Evolutionary conservation across 2,113 vertebrate species (phyloP), one percentile per base, ranked within the genome.

Genomic region (Nycticorax nycticorax): DNA sequence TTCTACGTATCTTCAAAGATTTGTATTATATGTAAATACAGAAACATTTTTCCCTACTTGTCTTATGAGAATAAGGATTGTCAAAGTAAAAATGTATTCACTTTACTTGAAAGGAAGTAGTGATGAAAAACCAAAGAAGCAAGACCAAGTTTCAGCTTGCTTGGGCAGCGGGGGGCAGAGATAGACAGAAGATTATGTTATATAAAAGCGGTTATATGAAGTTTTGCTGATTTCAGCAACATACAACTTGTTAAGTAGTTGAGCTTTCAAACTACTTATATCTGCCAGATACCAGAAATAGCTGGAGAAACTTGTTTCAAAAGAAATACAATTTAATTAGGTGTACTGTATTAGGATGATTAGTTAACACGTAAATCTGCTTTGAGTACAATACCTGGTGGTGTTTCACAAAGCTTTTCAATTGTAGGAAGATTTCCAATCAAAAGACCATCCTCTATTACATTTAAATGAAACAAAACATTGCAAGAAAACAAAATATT

Each of bases 401-500:
- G 96, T 62, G 99, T 98, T 71, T 99, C 99, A 98, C 97, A 98
- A 93, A 98, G 98, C 97, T 98, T 99, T 98, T 99, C 99, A 99
- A 98, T 98, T 97, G 98, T 98, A 92, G 98, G 98, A 98, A 98
- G 98, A 97, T 98, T 99, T 72, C 96, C 98, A 98, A 99, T 97
- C 96, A 99, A 99, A 97, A 98, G 95, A 98, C 99, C 98, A 92
- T 98, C 98, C 92, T 99, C 99, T 99, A 98, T 97, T 97, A 96
- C 73, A 92, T 96, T 98, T 98, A 98, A 96, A 97, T 98, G 91
- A 97, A 98, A 98, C 92, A 97, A 97, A 97, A 97, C 76, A 91
- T 97, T 96, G 94, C 96, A 97, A 96, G 68, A 96, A 95, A 97
- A 95, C 83, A 97, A 97, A 97, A 84, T 64, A 97, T 97, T 97